phyloP scores from a whole-genome alignment of 2,888 invertebrate genomes.

The Pristionchus exspectatus region DNA sequence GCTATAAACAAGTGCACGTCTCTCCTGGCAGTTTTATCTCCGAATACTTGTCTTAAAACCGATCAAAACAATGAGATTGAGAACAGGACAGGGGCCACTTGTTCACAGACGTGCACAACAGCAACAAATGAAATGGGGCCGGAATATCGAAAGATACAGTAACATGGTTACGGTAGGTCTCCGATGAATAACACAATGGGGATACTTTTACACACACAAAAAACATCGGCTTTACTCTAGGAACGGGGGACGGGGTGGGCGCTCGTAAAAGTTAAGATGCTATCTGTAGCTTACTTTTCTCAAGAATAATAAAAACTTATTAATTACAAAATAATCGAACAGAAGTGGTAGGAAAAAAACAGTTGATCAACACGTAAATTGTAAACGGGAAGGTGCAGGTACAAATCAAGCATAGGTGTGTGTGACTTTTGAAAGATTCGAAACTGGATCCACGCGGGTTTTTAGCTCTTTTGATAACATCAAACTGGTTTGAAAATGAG shows the following conservation, averaged over 20 bases:
- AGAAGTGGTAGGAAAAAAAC: not conserved
- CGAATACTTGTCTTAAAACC: conserved; percentile 35
- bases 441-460: conserved; percentile 36
- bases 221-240: not conserved
- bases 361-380: conserved; percentile 15
- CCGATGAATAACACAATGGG: not conserved
- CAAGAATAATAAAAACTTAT: not conserved
- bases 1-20: not conserved
- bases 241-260: not conserved
- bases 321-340: not conserved
- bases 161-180: conserved; percentile 5
- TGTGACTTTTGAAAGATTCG: conserved; percentile 31
- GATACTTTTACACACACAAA: not conserved
- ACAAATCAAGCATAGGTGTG: not conserved
- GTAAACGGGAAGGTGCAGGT: conserved; percentile 26
- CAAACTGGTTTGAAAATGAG: not conserved
- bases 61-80: conserved; percentile 5
- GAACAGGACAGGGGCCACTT: not conserved
- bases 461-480: conserved; percentile 19
- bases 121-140: not conserved
- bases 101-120: not conserved
- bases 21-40: conserved; percentile 30
- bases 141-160: not conserved
- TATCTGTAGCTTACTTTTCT: not conserved
- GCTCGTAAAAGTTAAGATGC: conserved; percentile 25